phyloP scores from a whole-genome alignment of 2,797 vertebrate genomes.

The Thamnophis elegans region DNA sequence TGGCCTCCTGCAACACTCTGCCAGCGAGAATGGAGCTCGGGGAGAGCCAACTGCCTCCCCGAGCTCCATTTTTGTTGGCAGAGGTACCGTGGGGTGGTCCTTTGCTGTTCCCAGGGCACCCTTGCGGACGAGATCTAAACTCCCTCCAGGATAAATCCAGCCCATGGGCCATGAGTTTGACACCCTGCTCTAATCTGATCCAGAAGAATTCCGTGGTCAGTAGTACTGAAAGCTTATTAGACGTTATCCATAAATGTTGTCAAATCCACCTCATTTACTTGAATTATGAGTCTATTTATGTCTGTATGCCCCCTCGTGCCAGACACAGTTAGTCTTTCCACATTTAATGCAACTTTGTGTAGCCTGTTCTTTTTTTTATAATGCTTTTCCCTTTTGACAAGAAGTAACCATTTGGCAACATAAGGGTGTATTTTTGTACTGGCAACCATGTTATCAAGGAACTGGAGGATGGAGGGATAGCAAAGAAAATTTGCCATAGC shows the following conservation, averaged over 20 bases:
- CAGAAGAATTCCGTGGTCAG: not conserved
- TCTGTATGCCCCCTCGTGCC: not conserved
- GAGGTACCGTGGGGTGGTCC: no score
- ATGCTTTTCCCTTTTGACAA: not conserved
- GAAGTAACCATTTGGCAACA: not conserved
- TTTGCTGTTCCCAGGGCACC: no score
- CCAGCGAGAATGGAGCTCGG: no score
- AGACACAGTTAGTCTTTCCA: not conserved
- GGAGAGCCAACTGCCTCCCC: no score
- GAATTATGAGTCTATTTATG: not conserved
- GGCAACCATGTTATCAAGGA: no score
- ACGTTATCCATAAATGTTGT: not conserved
- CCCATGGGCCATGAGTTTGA: no score
- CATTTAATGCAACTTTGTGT: not conserved
- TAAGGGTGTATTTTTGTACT: not conserved
- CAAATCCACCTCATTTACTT: not conserved
- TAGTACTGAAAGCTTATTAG: not conserved
- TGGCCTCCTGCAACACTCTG: no score
- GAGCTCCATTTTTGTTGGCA: no score
- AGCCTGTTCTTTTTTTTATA: not conserved
- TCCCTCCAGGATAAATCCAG: rapidly evolving
- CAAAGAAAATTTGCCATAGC: not conserved
- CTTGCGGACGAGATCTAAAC: no score
- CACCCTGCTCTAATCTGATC: not conserved
- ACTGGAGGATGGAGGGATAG: not conserved